Base-by-base conservation (phyloP, 2,797 vertebrate genomes). In the Paramormyrops hopkinsi region DNA sequence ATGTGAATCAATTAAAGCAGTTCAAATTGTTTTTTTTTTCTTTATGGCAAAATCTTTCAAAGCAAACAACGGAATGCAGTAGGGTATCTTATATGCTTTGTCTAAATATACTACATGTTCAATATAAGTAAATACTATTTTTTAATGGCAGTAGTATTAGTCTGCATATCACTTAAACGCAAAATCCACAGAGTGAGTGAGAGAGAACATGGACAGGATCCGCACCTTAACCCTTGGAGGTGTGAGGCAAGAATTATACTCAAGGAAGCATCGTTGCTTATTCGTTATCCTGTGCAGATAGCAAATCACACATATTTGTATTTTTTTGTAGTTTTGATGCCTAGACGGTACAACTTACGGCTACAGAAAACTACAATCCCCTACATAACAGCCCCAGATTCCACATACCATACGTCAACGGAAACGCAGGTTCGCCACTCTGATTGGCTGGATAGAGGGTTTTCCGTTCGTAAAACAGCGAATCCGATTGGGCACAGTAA, bases 401-500 rank as follows among this genome's bases (percentile, higher is more conserved):
- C 73, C 33, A 17, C 37, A 37, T 46, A 79, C 37, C n/a, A n/a
- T 79, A 46, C 73, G 14, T 44, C 19, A 37, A 46, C 25, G 53
- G 54, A 85, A 33, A 33, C 29, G 41, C 7, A n/a, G 54, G 22
- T 7, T 12, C 25, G 3, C 33, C 22, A n/a, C 59, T 65, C 19
- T 46, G 41, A 88, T 88, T 88, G 86, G 86, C 0, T 48, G 41
- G 41, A 22, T 14, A n/a, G 56, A 2, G 41, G 56, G 37, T 44
- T 25, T 19, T 33, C 41, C 56, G 37, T 65, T 48, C 37, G 22
- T 88, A 65, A 41, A 88, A 88, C 22, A 7, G 11, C 17, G 41
- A 54, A 46, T 22, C 2, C 83, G 88, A 91, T 91, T 91, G 90
- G 91, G 84, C 84, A 59, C 44, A 56, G 11, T 11, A 5, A 22